Conservation (phyloP, 2,888 invertebrate species). For the Drosophila siamana region DNA sequence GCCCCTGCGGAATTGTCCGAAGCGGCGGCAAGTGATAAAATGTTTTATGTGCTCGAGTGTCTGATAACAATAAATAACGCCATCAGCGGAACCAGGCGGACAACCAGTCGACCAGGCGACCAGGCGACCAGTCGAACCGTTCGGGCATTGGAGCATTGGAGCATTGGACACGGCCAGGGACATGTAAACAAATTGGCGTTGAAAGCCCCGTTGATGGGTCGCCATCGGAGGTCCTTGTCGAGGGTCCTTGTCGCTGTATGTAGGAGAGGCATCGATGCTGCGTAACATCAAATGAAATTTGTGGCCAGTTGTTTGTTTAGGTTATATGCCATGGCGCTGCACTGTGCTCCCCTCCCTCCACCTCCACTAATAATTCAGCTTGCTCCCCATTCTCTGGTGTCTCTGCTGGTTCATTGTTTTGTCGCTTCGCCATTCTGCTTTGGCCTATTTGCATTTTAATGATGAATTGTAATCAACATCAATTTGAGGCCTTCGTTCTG, state of each 20-base stretch:
- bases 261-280: constrained; percentile 39
- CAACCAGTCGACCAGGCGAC: constrained; percentile 19
- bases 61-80: constrained; percentile 80
- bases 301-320: constrained; percentile 69
- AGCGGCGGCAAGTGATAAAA: constrained; percentile 71
- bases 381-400: background rate
- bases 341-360: background rate
- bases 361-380: background rate
- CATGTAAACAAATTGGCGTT: constrained; percentile 77
- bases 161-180: constrained; percentile 42
- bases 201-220: constrained; percentile 64
- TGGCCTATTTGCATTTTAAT: constrained; percentile 63
- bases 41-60: constrained; percentile 78
- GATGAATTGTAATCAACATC: constrained; percentile 77
- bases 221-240: constrained; percentile 38
- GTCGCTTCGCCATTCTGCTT: constrained; percentile 27
- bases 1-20: constrained; percentile 33
- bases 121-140: no score
- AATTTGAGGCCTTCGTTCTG: constrained; percentile 50
- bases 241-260: background rate
- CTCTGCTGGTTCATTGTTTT: constrained; percentile 32
- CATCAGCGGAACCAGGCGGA: constrained; percentile 63
- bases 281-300: constrained; percentile 49
- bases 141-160: background rate
- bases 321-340: constrained; percentile 11